Conservation (phyloP, 2,888 invertebrate genomes). For the Drosophila fulvimacula region DNA sequence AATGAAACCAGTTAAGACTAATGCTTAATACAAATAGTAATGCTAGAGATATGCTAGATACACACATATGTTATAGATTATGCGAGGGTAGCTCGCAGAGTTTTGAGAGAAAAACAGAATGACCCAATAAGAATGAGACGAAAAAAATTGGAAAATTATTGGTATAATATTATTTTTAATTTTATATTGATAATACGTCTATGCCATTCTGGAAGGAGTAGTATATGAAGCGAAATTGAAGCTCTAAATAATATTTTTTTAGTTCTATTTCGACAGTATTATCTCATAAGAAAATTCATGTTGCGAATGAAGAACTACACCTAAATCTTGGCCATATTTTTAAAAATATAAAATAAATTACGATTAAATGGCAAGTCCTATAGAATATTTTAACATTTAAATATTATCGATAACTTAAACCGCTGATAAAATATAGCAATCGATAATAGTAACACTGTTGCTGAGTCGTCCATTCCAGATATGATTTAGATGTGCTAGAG, state of each 20-base stretch:
- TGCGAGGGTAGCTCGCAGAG: neutral
- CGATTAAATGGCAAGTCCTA: neutral
- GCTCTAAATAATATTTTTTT: too few relatives aligned
- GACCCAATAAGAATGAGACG: neutral
- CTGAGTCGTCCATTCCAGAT: neutral
- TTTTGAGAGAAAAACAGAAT: neutral
- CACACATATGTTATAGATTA: neutral
- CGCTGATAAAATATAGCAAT: neutral
- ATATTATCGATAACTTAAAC: neutral
- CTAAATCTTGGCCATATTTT: neutral
- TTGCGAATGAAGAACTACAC: too few relatives aligned
- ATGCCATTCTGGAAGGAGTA: too few relatives aligned
- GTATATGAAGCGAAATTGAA: too few relatives aligned
- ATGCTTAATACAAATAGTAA: neutral
- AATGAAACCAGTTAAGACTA: constrained; percentile 1
- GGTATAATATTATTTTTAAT: too few relatives aligned
- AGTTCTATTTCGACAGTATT: too few relatives aligned
- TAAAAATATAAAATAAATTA: neutral
- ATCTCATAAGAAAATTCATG: too few relatives aligned
- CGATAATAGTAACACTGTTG: neutral
- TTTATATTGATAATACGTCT: too few relatives aligned
- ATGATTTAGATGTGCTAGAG: too few relatives aligned
- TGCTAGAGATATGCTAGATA: neutral
- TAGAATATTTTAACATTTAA: neutral
- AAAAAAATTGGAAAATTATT: too few relatives aligned